Conservation (phyloP, 2,888 invertebrate species). For the Lepas anatifera region DNA sequence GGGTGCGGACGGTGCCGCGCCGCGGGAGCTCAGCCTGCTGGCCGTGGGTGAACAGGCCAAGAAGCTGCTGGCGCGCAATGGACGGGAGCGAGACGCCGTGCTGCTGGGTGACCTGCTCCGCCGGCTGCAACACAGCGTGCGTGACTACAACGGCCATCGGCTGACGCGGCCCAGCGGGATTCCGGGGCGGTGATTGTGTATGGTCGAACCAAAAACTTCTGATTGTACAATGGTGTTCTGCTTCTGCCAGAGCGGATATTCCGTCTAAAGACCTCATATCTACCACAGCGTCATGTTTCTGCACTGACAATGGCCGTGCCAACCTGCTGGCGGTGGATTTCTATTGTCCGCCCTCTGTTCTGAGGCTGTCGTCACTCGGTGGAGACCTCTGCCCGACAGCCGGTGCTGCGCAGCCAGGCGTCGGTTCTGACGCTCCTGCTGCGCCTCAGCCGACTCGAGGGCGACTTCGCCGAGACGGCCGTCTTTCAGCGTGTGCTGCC, state of each 20-base stretch:
- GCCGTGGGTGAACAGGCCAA: conserved; percentile 28
- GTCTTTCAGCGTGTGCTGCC: neutral
- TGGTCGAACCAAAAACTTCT: no score
- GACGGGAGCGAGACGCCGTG: conserved; percentile 33
- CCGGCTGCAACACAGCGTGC: conserved; percentile 28
- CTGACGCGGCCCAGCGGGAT: no score
- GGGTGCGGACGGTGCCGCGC: neutral
- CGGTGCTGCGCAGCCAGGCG: neutral
- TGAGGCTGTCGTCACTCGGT: no score
- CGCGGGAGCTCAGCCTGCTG: conserved; percentile 15
- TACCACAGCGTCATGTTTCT: no score
- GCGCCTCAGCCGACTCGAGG: neutral
- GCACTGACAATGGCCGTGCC: no score
- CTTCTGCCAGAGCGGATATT: no score
- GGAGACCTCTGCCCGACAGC: conserved; percentile 27
- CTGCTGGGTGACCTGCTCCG: conserved; percentile 35
- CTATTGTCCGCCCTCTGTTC: no score
- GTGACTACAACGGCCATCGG: neutral
- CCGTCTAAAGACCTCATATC: no score
- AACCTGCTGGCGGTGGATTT: no score
- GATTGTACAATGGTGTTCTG: no score
- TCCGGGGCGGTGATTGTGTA: no score
- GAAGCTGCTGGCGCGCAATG: conserved; percentile 27
- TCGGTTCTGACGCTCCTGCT: neutral
- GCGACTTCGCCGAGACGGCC: neutral